Evolutionary conservation across 2,113 vertebrate species (phyloP).

Genomic region (Albula goreensis): DNA sequence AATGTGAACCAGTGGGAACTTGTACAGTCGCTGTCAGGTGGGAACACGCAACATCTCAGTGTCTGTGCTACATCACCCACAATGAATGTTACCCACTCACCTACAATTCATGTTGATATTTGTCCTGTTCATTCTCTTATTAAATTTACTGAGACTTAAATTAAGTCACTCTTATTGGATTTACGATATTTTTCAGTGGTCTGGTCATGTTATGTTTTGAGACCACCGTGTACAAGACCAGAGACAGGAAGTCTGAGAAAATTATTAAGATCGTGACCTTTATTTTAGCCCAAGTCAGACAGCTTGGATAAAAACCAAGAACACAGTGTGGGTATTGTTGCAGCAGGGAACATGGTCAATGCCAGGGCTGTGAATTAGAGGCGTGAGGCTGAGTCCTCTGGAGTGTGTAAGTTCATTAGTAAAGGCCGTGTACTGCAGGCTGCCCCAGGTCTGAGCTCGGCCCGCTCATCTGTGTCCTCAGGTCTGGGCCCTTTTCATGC

Average conservation of each 20-base stretch:
- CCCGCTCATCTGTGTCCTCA: no score
- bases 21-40: slow-evolving; percentile 2
- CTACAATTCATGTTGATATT: neutral
- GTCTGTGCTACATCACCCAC: neutral
- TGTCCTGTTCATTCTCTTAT: neutral
- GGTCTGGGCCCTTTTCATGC: neutral
- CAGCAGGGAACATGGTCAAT: neutral
- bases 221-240: neutral
- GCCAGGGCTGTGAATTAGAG: neutral
- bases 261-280: neutral
- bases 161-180: neutral
- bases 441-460: neutral
- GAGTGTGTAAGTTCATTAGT: neutral
- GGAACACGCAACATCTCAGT: neutral
- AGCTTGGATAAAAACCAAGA: neutral
- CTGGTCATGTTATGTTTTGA: neutral
- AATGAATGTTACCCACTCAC: neutral
- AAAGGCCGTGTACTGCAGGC: neutral
- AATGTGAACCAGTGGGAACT: slow-evolving; percentile 29
- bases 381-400: neutral
- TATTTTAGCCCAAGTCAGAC: neutral
- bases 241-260: neutral
- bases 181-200: neutral
- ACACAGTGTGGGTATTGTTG: neutral
- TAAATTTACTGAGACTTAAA: neutral